Base-by-base conservation (phyloP, 2,113 vertebrate species). In the Pitta sordida region DNA sequence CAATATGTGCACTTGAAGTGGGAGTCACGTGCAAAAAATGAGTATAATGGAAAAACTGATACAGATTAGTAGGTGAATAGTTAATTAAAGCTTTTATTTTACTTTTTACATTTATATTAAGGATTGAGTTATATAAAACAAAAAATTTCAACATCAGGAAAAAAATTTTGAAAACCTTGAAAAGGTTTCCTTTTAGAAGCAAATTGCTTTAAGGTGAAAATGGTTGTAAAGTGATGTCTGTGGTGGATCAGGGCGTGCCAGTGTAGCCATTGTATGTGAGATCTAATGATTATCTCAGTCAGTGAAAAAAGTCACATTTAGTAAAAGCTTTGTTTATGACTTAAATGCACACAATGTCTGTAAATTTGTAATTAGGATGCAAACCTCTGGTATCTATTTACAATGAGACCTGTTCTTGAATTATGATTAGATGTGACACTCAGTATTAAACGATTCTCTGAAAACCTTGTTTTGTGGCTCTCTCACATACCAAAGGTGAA, bases 301-400 rank as follows among this genome's bases (percentile, higher is more conserved):
- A 94, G 89, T 82, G 93, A 91, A 89, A 94, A 74, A 94, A 96
- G 93, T 88, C 78, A 94, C 51, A 92, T 95, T 96, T 94, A 80
- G 36, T 91, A 96, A 92, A 95, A 86, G 93, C 55, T 91, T 70
- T 85, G 41, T 92, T 96, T 96, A 88, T 90, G 84, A 89, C 91
- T 95, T 91, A 91, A 94, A 69, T 55, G 46, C 10, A 11, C 83
- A 91, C 89, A 83, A 90, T 93, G 91, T 87, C 93, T 93, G 75
- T 77, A 96, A 89, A 96, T 94, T 92, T 90, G 82, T 93, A 94
- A 96, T 96, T 94, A 96, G 63, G 87, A 95, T 92, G 89, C 89
- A 96, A 94, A 91, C 82, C 55, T 86, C 55, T 63, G 63, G 78
- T 87, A 92, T 92, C 89, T 96, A 55, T 89, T 93, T 96, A 87